Evolutionary conservation across 2,113 vertebrate genomes (phyloP), one percentile per base, ranked within the genome.

Genomic region (Porphyrio hochstetteri): DNA sequence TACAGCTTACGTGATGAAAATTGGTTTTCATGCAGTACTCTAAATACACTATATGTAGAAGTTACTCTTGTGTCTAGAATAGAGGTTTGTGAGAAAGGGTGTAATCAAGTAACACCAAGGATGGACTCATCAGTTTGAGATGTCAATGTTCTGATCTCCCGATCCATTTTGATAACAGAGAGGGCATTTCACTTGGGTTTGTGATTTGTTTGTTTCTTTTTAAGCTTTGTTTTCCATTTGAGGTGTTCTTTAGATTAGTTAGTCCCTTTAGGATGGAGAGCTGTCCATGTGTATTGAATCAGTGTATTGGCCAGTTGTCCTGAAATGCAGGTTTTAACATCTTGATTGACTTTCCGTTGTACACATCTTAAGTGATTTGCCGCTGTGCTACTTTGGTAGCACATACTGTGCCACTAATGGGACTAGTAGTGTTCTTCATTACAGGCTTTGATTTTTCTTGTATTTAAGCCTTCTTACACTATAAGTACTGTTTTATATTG

Each of bases 141-240:
- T 65, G 27, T 79, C 31, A 60, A 64, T 16, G 29, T 48, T 84
- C 64, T 83, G 36, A 52, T 71, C 44, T 64, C 8, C 31, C 48
- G 35, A 46, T 55, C 33, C 16, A 57, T 87, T 84, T 71, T 29
- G 17, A 11, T 59, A 36, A 40, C 7, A 16, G 36, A 59, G 36
- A 20, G 5, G 11, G 5, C 7, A 2, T 36, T 16, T 7, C 6
- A 5, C 44, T 46, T 18, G 7, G 4, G 4, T 3, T 7, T 48
- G 18, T 48, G 20, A 44, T 44, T 44, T 46, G 17, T 46, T 23
- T 48, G 21, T 48, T 40, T 11, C 44, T 67, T 48, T 42, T 80
- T 36, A 31, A 83, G 19, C 20, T 61, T 55, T 61, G 35, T 29
- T 72, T 78, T 63, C 25, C 6, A 10, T 74, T 74, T 68, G 31